Base-by-base conservation (phyloP, 2,797 vertebrate genomes). In the Micromesistius poutassou region DNA sequence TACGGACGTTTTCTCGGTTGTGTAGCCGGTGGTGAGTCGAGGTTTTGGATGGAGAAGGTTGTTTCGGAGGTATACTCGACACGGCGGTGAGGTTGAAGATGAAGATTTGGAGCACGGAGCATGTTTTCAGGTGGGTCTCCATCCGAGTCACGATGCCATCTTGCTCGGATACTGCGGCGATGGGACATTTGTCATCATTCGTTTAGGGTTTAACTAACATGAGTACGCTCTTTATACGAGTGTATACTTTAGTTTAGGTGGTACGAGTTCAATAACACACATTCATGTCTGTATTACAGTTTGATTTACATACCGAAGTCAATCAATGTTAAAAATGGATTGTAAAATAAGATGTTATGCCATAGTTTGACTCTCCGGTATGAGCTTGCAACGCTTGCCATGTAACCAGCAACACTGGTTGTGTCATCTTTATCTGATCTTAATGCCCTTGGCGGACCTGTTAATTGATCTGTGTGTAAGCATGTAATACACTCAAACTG, bases 101-200 rank as follows among this genome's bases (percentile, higher is more conserved):
- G 94, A 95, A 92, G 91, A 92, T 95, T n/a, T 95, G 94, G 94
- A 95, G 93, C 90, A 94, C 94, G 62, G 93, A 95, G 1, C 94
- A 95, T 86, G 90, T 93, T 82, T 95, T 95, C 93, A 94, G 94
- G 94, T 95, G 77, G 31, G 86, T 86, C 19, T 8, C 31, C 55
- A 14, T 55, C 19, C 16, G 46, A 55, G 46, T 62, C 55, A n/a
- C 55, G 55, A 62, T 62, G 55, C 0, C n/a, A 22, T 55, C 46
- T 55, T 55, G 46, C 46, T 55, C 16, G 19, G 46, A 55, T 55
- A 6, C 46, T 55, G 46, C 46, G 46, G 46, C 46, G 46, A 19
- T 55, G 16, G 46, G 46, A 55, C 9, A 55, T 19, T 55, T 55
- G 40, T 42, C 40, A 19, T 22, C 46, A 55, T 55, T n/a, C 12